Evolutionary conservation across 2,888 invertebrate species (phyloP).

Genomic region (Hydrotaea diabolus): DNA sequence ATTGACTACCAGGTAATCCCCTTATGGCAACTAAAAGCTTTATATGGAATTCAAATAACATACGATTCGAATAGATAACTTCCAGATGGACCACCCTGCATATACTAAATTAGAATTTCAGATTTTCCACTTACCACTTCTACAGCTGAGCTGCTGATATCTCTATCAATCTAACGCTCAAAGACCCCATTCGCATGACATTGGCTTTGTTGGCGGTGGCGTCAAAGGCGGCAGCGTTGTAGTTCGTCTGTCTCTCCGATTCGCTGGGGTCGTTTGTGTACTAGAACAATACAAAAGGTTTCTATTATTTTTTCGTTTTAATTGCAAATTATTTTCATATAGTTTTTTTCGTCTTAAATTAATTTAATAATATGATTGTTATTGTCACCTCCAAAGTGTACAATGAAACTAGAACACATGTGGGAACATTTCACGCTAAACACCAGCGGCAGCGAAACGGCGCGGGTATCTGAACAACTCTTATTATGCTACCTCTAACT

Average conservation of each 20-base stretch:
- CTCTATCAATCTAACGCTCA: conserved; percentile 15
- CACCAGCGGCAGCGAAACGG: too few species aligned
- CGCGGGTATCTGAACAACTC: not conserved
- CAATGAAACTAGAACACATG: conserved; percentile 77
- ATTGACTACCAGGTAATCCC: too few species aligned
- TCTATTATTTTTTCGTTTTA: too few species aligned
- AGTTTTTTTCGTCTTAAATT: conserved; percentile 44
- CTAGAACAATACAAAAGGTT: conserved; percentile 55
- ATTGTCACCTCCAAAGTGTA: conserved; percentile 68
- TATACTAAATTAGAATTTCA: not conserved
- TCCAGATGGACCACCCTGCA: too few species aligned
- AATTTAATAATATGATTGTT: conserved; percentile 68
- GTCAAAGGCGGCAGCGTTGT: too few species aligned
- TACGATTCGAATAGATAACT: too few species aligned
- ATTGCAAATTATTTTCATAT: conserved; percentile 38
- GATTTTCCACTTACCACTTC: conserved; percentile 1
- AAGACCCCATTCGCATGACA: conserved; percentile 70
- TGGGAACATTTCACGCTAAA: conserved; percentile 77
- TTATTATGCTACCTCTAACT: conserved; percentile 21
- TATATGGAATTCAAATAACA: too few species aligned
- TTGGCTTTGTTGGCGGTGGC: conserved; percentile 65
- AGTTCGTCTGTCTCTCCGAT: too few species aligned
- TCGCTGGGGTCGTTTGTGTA: not conserved
- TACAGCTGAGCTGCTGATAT: not conserved
- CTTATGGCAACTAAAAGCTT: too few species aligned